Evolutionary conservation across 2,888 invertebrate genomes (phyloP).

Genomic region (Encarsia formosa): DNA sequence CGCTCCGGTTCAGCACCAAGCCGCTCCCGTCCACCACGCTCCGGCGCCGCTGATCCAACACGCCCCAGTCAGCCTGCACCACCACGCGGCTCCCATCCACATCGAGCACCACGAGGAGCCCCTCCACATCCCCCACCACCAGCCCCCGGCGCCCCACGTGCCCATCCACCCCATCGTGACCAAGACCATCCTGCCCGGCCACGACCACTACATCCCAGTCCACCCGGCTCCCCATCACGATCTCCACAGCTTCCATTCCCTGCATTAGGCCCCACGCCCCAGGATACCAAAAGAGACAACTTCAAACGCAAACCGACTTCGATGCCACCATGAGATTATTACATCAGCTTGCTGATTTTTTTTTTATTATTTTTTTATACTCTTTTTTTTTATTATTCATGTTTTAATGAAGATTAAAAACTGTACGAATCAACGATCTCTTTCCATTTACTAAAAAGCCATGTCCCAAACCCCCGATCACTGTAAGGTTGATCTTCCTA

Average conservation of each 20-base stretch:
- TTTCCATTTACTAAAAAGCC: too few species aligned
- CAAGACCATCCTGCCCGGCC: conserved; percentile 40
- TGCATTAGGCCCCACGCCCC: conserved; percentile 11
- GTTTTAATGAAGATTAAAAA: too few species aligned
- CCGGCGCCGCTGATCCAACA: conserved; percentile 37
- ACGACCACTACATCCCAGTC: conserved; percentile 30
- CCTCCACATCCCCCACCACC: conserved; percentile 40
- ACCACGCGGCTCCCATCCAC: conserved; percentile 35
- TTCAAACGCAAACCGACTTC: conserved; percentile 13
- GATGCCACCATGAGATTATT: too few species aligned
- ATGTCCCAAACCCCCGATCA: too few species aligned
- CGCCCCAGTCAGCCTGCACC: conserved; percentile 41
- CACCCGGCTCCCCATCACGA: conserved; percentile 29
- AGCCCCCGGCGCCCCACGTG: conserved; percentile 31
- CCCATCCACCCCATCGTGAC: conserved; percentile 40
- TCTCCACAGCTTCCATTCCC: neutral
- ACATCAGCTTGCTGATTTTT: too few species aligned
- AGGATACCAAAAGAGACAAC: conserved; percentile 10
- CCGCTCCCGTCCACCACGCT: conserved; percentile 36
- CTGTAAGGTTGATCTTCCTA: too few species aligned
- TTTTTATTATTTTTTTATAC: too few species aligned
- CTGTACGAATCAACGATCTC: too few species aligned
- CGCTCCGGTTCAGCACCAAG: conserved; percentile 36
- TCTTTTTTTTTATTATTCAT: too few species aligned
- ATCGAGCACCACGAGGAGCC: conserved; percentile 42